Evolutionary conservation across 2,888 invertebrate species (phyloP).

Genomic region (Brachypalpus laphriformis): DNA sequence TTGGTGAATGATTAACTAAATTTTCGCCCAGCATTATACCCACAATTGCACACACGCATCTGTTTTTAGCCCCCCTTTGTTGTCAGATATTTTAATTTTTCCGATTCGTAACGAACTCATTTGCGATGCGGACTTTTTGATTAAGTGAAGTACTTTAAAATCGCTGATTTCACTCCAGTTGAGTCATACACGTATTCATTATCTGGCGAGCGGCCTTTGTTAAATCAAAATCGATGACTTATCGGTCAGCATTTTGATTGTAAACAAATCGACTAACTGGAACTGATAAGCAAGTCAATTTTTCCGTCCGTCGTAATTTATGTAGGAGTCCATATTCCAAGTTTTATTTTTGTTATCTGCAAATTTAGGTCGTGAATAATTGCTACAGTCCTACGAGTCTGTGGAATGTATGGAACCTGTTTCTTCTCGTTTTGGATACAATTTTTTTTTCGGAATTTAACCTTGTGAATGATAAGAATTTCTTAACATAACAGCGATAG

Average conservation of each 20-base stretch:
- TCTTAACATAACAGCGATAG: background rate
- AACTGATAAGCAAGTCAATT: background rate
- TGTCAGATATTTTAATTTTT: background rate
- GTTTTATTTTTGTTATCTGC: background rate
- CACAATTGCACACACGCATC: background rate
- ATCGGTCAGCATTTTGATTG: background rate
- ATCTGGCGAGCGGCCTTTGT: background rate
- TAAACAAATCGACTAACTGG: background rate
- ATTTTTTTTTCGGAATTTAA: background rate
- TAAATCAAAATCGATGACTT: slow-evolving; percentile 3
- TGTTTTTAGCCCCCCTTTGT: background rate
- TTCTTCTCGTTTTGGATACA: background rate
- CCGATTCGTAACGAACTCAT: background rate
- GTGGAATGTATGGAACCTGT: background rate
- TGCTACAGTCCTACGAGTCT: background rate
- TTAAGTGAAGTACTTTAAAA: background rate
- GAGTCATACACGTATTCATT: background rate
- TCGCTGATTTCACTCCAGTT: background rate
- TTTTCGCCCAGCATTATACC: background rate
- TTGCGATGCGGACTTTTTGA: background rate
- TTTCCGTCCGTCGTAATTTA: background rate
- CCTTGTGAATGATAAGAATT: background rate
- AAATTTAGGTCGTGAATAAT: background rate
- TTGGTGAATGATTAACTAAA: background rate
- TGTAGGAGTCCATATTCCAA: background rate